Percentiles rank a stretch among this genome's conserved stretches.
These are phyloP conservation scores for Malurus alboscapulatus DNA, from an alignment of 2,113 vertebrate species.

Conservation along the genomic window DNA sequence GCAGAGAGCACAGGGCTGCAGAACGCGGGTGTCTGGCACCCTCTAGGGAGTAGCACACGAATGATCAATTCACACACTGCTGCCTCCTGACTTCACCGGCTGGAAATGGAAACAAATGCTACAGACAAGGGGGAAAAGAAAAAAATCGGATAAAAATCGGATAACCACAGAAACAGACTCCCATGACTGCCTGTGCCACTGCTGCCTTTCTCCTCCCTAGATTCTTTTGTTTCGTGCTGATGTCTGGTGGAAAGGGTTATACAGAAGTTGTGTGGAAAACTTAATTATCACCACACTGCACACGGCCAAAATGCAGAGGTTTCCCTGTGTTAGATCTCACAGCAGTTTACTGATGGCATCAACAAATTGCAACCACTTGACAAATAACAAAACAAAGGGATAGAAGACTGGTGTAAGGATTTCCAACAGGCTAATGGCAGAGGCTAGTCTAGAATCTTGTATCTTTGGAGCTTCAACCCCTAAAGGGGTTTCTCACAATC, in stretches of 20 bases:
- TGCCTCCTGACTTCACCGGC: not conserved
- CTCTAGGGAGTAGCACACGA: conserved; percentile 69
- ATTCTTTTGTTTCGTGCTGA: not conserved
- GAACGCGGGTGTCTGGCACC: conserved; percentile 60
- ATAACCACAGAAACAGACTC: not conserved
- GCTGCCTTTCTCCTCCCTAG: not conserved
- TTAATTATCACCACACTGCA: no score
- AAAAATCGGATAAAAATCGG: no score
- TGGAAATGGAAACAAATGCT: rapidly evolving
- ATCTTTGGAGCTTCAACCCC: not conserved
- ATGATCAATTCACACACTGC: not conserved
- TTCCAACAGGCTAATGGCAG: not conserved
- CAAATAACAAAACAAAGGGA: not conserved
- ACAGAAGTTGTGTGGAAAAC: no score
- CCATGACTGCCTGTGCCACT: rapidly evolving
- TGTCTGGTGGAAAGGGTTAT: not conserved
- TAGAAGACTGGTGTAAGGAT: not conserved
- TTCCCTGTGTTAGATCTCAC: not conserved
- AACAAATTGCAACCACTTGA: not conserved
- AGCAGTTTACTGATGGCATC: not conserved
- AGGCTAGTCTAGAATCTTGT: not conserved
- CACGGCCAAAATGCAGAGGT: not conserved
- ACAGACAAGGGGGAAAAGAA: rapidly evolving
- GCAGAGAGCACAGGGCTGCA: not conserved
- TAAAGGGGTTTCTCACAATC: not conserved